Evolutionary conservation across 2,113 vertebrate species (phyloP).

Genomic region (Euleptes europaea): DNA sequence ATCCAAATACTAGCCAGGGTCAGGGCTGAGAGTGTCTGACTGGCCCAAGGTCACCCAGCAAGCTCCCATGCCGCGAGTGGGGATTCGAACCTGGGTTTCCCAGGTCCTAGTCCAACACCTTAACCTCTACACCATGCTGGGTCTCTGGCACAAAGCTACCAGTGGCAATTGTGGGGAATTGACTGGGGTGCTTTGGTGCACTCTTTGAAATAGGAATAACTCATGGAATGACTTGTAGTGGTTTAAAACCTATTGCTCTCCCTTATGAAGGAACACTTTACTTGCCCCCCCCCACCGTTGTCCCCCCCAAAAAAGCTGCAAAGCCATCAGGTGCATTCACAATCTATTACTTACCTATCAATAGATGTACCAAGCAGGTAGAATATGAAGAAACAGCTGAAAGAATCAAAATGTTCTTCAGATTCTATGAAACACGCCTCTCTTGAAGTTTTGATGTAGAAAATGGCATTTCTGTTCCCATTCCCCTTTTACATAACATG

Average conservation of each 20-base stretch:
- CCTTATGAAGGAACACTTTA: slow-evolving; percentile 35
- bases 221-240: slow-evolving; percentile 32
- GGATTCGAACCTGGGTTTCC: too few relatives aligned
- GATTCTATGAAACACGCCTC: slow-evolving; percentile 10
- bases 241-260: slow-evolving; percentile 46
- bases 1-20: too few relatives aligned
- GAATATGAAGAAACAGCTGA: slow-evolving; percentile 14
- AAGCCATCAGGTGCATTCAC: slow-evolving; percentile 44
- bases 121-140: too few relatives aligned
- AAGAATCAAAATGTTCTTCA: background rate
- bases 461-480: background rate
- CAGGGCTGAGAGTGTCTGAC: too few relatives aligned
- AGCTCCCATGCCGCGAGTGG: too few relatives aligned
- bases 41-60: too few relatives aligned
- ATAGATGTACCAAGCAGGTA: background rate
- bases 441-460: background rate
- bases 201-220: slow-evolving; percentile 38
- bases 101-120: too few relatives aligned
- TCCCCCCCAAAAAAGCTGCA: slow-evolving; percentile 13
- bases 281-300: slow-evolving; percentile 19
- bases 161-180: slow-evolving; percentile 39
- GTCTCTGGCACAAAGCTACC: background rate
- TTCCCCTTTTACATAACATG: too few relatives aligned
- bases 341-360: slow-evolving; percentile 7
- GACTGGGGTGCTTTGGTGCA: slow-evolving; percentile 13